Base-by-base conservation (phyloP, 2,888 invertebrate genomes). In the Aphodius sticticus region DNA sequence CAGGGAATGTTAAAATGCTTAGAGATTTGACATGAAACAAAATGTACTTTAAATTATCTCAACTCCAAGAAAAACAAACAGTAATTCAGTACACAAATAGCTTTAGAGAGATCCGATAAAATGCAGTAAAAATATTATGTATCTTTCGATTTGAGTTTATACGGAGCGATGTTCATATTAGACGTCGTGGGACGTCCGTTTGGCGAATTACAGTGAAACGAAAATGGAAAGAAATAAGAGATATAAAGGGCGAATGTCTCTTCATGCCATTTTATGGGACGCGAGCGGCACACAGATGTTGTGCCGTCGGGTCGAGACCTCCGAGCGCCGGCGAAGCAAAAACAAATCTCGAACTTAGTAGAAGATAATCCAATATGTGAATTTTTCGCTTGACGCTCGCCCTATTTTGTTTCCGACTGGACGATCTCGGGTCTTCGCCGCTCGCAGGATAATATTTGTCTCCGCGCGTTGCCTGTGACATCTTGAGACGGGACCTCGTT, bases 321-420 rank as follows among this genome's bases (percentile, higher is more conserved):
- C 74, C 74, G 37, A 12, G 9, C 26, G 3, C 74, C 35, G 74
- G 14, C 80, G 82, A 81, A 81, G 82, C 78, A 81, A 81, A 83
- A 81, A 82, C 82, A 83, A 83, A 79, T 82, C 81, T 80, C 77
- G 81, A 83, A 80, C 82, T 82, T 82, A 81, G 79, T 81, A 80
- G 81, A 79, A 83, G 84, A 85, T 86, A 85, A 86, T 86, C 86
- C 85, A 85, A 85, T 87, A 86, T 84, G 84, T 86, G 86, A 86
- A 86, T 85, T 86, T 85, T 85, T 84, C 84, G 83, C 83, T 84
- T 81, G 81, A 77, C 83, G 84, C 83, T 84, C 83, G 84, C 83
- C 83, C 84, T 82, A 81, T 82, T 84, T 85, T 85, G 84, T 84
- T 84, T 84, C 85, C 84, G 81, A 82, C 83, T 81, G 76, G 69